Conservation (phyloP, 2,113 vertebrate genomes). For the Aegotheles bennettii region DNA sequence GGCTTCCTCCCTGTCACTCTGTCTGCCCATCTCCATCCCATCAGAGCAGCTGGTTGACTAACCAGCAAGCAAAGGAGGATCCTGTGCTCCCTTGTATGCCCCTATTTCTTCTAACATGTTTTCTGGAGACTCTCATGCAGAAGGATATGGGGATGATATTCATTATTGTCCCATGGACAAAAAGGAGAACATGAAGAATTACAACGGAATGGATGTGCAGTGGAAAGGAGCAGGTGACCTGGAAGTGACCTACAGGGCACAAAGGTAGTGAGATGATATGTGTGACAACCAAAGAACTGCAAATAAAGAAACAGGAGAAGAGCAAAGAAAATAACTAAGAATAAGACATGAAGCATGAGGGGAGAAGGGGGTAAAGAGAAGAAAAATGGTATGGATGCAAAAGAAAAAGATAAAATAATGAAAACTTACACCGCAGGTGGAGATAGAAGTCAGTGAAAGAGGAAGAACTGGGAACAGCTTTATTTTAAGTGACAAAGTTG, state of each 20-base stretch:
- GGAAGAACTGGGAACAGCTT: not conserved
- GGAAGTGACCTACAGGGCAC: not conserved
- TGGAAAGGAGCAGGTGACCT: not conserved
- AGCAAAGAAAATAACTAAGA: not conserved
- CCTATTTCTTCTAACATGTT: not conserved
- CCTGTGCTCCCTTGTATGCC: not conserved
- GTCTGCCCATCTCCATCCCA: not conserved
- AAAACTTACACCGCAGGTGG: not conserved
- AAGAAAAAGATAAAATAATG: not conserved
- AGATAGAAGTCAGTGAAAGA: not conserved
- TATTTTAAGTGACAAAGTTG: not conserved
- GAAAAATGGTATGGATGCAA: not conserved
- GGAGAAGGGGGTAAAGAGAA: not conserved
- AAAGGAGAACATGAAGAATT: not conserved
- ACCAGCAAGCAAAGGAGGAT: not conserved
- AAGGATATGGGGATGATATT: not conserved
- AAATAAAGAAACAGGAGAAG: not conserved
- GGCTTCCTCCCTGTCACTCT: accelerated
- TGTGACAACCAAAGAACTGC: not conserved
- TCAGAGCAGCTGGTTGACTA: not conserved
- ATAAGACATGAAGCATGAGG: not conserved
- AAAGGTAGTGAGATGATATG: not conserved
- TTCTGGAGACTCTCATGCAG: not conserved
- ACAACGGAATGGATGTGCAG: not conserved
- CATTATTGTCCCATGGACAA: not conserved